Base-by-base conservation (phyloP, 2,113 vertebrate genomes). In the Corydoras sp. region DNA sequence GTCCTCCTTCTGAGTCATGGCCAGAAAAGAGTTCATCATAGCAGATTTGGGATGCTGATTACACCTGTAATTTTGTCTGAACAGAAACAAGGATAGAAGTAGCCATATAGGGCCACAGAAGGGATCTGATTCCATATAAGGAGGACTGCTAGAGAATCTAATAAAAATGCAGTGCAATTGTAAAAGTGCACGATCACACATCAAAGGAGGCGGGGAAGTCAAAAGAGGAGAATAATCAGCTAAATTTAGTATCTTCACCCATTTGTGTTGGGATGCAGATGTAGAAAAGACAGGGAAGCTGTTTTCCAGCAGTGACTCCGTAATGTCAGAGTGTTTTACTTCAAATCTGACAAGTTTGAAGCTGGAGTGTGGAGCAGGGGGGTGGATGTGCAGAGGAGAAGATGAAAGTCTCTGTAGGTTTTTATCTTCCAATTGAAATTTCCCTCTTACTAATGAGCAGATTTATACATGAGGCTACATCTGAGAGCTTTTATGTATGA, bases 1-100 rank as follows among this genome's bases (percentile, higher is more conserved):
- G 76, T 69, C 59, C 35, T 6, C 58, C 56, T 77, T 71, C 69
- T 78, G 56, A 76, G 62, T 77, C 62, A 43, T 55, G 43, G 71
- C 59, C 77, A 71, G 62, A 3, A 15, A 75, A 62, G 65, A 81
- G 81, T 72, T 69, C 78, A 82, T 81, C 78, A 82, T 70, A 53
- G 59, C 72, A 81, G 69, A 81, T 83, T 80, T 78, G 58, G 1
- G 32, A 78, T 78, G 51, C 72, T 70, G 71, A 82, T 84, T 81
- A 75, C 13, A 18, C 32, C 12, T 35, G 81, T 61, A 65, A 74
- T 53, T 64, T 9, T 54, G 50, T 32, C 68, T 69, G 70, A 59
- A 65, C 77, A 80, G 81, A 76, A 81, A 77, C 72, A 0, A 69
- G 48, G 53, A 62, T 11, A 18, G 62, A 62, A 10, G 18, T 24